Conservation (phyloP, 2,888 invertebrate species). For the Drosophila ezoana region DNA sequence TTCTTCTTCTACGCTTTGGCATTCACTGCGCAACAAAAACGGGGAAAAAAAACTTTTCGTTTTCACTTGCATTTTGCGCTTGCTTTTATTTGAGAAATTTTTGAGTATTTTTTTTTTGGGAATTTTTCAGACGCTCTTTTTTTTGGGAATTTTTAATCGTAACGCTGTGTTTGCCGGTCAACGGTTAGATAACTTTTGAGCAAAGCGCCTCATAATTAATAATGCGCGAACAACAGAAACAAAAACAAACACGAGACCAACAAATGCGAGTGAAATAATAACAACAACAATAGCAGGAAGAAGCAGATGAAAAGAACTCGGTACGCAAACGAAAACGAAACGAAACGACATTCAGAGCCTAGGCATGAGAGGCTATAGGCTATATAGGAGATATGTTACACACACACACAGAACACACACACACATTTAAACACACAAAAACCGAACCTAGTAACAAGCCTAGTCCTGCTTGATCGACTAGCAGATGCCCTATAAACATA, state of each 20-base stretch:
- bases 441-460: slow-evolving; percentile 7
- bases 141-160: slow-evolving; percentile 1
- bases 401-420: neutral
- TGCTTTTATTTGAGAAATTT: slow-evolving; percentile 1
- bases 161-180: slow-evolving; percentile 55
- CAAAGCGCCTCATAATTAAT: slow-evolving; percentile 72
- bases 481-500: neutral
- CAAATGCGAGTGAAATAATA: slow-evolving; percentile 8
- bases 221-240: slow-evolving; percentile 53
- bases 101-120: neutral
- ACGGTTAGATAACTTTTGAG: slow-evolving; percentile 77
- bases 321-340: slow-evolving; percentile 61
- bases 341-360: slow-evolving; percentile 26
- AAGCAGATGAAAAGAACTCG: slow-evolving; percentile 41
- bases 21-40: neutral
- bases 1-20: slow-evolving; percentile 5
- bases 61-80: slow-evolving; percentile 11
- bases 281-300: slow-evolving; percentile 12
- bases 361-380: slow-evolving; percentile 14
- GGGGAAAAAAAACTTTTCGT: neutral
- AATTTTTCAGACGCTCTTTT: slow-evolving; percentile 2
- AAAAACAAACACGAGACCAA: slow-evolving; percentile 39
- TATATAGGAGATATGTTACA: slow-evolving; percentile 11
- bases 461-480: neutral
- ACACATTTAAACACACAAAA: slow-evolving; percentile 2